Conservation (phyloP, 2,797 vertebrate genomes). For the Clarias fuscus region DNA sequence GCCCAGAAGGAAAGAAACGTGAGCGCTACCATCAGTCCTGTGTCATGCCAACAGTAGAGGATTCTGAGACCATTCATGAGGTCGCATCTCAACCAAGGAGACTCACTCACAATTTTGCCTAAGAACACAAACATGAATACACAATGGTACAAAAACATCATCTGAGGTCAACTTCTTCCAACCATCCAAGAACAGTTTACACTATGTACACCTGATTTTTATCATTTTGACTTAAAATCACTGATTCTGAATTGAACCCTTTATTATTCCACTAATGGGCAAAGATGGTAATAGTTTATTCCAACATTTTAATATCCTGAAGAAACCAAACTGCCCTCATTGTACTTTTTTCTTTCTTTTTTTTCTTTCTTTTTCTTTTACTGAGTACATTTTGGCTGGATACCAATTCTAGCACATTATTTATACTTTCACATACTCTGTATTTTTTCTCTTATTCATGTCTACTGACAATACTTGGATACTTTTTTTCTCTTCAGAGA, state of each 20-base stretch:
- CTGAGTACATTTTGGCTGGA: background rate
- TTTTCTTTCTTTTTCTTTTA: background rate
- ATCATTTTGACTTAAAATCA: background rate
- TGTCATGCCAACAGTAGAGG: too few species aligned
- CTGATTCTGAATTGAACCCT: background rate
- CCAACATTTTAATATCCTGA: background rate
- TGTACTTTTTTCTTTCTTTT: background rate
- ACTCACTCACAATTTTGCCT: too few species aligned
- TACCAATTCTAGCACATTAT: background rate
- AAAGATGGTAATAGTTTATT: background rate
- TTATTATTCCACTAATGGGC: background rate
- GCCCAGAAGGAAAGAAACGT: too few species aligned
- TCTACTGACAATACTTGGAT: background rate
- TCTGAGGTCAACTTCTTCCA: too few species aligned
- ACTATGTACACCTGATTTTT: too few species aligned
- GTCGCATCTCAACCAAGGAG: too few species aligned
- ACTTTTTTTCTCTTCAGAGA: background rate
- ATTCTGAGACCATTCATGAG: too few species aligned
- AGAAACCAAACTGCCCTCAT: background rate
- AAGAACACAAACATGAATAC: too few species aligned
- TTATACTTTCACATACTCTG: background rate
- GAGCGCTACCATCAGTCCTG: too few species aligned
- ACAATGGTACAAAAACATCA: too few species aligned
- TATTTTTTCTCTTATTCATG: background rate
- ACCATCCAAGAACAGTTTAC: too few species aligned